Evolutionary conservation across 2,888 invertebrate genomes (phyloP).

Genomic region (Odontocerum albicorne): DNA sequence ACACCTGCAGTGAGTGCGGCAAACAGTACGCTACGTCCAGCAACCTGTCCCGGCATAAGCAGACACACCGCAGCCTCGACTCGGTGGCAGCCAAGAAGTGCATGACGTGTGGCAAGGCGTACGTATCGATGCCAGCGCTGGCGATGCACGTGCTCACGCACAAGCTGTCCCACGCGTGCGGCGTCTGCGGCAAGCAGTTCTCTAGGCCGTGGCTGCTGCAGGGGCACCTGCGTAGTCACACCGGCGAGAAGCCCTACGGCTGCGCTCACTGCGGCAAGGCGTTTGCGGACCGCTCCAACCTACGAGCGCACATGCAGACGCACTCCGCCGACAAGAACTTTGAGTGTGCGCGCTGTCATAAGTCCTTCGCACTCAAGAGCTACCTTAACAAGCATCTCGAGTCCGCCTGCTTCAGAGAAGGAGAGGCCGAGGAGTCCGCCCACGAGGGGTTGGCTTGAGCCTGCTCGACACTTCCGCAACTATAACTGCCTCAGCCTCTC

Average conservation of each 20-base stretch:
- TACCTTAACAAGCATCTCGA: constrained; percentile 95
- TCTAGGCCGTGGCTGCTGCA: constrained; percentile 96
- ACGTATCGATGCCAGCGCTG: constrained; percentile 97
- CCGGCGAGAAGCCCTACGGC: constrained; percentile 91
- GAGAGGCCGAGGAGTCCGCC: constrained; percentile 67
- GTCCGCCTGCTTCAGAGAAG: constrained; percentile 79
- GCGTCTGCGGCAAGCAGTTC: constrained; percentile 92
- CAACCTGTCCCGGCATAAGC: constrained; percentile 87
- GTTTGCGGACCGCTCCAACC: constrained; percentile 91
- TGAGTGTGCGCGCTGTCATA: constrained; percentile 84
- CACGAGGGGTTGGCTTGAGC: constrained; percentile 47
- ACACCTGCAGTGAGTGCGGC: constrained; percentile 86
- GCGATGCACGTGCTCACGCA: constrained; percentile 94
- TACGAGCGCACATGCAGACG: constrained; percentile 94
- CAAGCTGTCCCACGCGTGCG: constrained; percentile 91
- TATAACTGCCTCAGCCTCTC: constrained; percentile 16
- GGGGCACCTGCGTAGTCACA: constrained; percentile 86
- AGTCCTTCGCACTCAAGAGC: constrained; percentile 91
- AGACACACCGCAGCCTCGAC: constrained; percentile 90
- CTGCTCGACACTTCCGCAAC: background rate
- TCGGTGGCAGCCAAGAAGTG: constrained; percentile 93
- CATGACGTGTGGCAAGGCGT: constrained; percentile 93
- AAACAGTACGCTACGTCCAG: constrained; percentile 91
- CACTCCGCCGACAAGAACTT: constrained; percentile 90
- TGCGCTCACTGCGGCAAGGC: constrained; percentile 94